Evolutionary conservation across 1,140 invertebrate species (phyloP).

Genomic region (Neotoxoptera formosana): DNA sequence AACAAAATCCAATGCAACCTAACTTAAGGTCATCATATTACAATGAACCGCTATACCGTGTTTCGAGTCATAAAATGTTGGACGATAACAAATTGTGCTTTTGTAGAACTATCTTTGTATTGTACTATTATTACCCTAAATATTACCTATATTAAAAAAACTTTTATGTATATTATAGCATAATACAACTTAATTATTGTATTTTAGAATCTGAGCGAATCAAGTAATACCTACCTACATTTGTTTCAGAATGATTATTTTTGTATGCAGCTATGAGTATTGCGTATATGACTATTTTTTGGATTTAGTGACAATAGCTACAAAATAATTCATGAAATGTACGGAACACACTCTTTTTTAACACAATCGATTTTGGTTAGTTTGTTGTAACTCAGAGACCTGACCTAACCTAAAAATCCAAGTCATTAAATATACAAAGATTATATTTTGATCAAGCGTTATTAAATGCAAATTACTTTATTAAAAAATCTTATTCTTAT

Average conservation of each 20-base stretch:
- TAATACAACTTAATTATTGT: constrained; percentile 18
- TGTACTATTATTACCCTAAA: not conserved
- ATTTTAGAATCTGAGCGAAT: not conserved
- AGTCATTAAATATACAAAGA: not conserved
- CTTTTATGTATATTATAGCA: constrained; percentile 26
- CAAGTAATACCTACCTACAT: not conserved
- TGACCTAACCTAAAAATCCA: not conserved
- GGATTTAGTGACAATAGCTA: not conserved
- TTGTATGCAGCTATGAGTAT: not conserved
- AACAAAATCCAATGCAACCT: constrained; percentile 27
- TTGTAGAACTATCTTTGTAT: constrained; percentile 22
- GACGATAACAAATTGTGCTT: constrained; percentile 46
- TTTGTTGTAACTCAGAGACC: not conserved
- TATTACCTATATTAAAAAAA: constrained; percentile 1
- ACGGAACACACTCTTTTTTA: not conserved
- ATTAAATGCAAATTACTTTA: not conserved
- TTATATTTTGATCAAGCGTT: not conserved
- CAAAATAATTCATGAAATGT: not conserved
- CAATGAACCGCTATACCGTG: constrained; percentile 35
- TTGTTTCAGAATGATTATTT: not conserved
- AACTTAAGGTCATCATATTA: constrained; percentile 29
- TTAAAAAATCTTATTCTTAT: not conserved
- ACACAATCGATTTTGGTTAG: not conserved
- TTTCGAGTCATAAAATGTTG: constrained; percentile 15
- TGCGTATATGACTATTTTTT: not conserved